Percentiles rank a stretch among this genome's conserved stretches.
phyloP scores from a whole-genome alignment of 2,888 invertebrate species.

The Mayetiola destructor region DNA sequence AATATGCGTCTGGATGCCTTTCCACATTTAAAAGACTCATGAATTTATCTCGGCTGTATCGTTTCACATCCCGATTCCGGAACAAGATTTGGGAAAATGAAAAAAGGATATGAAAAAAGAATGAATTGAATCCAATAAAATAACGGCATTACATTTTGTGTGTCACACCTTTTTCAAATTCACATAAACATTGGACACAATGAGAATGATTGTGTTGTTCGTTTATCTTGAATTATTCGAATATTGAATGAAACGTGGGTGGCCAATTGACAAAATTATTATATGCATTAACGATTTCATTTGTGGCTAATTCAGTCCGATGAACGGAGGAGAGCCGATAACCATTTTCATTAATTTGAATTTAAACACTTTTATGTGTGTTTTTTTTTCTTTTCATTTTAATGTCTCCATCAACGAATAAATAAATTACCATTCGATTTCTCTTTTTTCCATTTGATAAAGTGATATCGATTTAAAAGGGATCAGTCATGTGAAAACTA shows the following conservation, averaged over 20 bases:
- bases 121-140: not conserved
- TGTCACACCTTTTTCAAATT: conserved; percentile 5
- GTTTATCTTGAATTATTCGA: not conserved
- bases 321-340: too few relatives aligned
- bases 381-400: not conserved
- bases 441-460: too few relatives aligned
- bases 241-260: conserved; percentile 1
- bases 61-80: not conserved
- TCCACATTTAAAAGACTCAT: too few relatives aligned
- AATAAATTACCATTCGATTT: too few relatives aligned
- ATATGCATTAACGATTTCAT: not conserved
- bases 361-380: not conserved
- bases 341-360: too few relatives aligned
- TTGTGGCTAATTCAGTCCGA: not conserved
- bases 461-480: too few relatives aligned
- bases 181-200: not conserved
- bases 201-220: not conserved
- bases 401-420: not conserved
- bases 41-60: not conserved
- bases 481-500: too few relatives aligned
- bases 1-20: too few relatives aligned
- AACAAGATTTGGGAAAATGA: not conserved
- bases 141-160: not conserved
- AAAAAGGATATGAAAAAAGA: not conserved
- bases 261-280: conserved; percentile 10